Evolutionary conservation across 2,888 invertebrate species (phyloP), one percentile per base, ranked within the genome.

Genomic region (Ectemnius continuus): DNA sequence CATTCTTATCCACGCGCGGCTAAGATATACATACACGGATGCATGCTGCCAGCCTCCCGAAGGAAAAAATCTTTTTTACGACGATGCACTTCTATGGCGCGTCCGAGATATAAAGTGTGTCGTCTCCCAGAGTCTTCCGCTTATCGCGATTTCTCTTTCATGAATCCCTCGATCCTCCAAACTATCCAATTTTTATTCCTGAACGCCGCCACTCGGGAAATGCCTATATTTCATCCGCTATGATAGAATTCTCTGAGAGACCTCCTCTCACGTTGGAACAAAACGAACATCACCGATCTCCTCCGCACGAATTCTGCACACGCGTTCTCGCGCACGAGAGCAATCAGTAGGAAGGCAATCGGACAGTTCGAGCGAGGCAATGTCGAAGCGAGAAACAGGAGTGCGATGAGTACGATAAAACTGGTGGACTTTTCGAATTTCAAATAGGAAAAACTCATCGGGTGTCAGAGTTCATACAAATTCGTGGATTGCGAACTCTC

Each of bases 31-130:
- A 18, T 60, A 63, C 58, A 57, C 56, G 20, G 16, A 52, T 52
- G 16, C 16, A 52, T 52, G 16, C 16, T 14, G 16, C 16, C 11
- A 2, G 36, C 36, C 6, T 52, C 52, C 16, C 0, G 52, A 16
- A 14, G 52, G 52, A 16, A 52, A 52, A 52, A 52, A 52, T 16
- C 14, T 52, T 52, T 52, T 52, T 52, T 52, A 16, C 16, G 52
- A 52, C 65, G 48, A 59, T 75, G 60, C 71, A 18, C 57, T 67
- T 71, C 14, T 58, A 26, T 20, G 20, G 58, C 52, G 2, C 58
- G 14, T 11, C 14, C 13, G 52, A 52, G 52, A 14, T 52, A 52
- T 16, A 52, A 16, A 52, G 36, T 36, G 36, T 36, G 36, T 11
- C 36, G 36, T 11, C 8, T 36, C 4, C 36, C 36, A 11, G 36